Evolutionary conservation across 2,888 invertebrate species (phyloP), one percentile per base, ranked within the genome.

Genomic region (Baronia brevicornis): DNA sequence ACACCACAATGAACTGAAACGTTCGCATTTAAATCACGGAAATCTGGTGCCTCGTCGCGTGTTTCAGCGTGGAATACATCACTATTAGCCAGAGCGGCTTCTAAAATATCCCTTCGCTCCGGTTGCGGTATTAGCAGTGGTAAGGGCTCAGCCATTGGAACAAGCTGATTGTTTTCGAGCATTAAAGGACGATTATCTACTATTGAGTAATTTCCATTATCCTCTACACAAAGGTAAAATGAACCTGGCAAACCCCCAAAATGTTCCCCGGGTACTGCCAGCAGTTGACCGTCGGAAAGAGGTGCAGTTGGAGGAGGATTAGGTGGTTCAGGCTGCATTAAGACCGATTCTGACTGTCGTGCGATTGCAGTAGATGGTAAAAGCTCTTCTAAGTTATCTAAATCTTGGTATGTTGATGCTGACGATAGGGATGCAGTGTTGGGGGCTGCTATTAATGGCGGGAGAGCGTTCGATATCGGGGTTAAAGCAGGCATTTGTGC

Each of bases 201-300:
- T 0, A 91, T 91, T 9, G 89, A 89, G 32, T 90, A 85, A 24
- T 89, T 89, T 22, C 91, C 89, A 33, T 88, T 87, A 44, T 91
- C 90, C 48, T 90, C 90, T n/a, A 91, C 79, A 40, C 93, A 90
- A 15, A 93, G 79, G 60, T 91, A 90, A 58, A 91, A 92, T 1
- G 90, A 89, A 38, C 91, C 91, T 0, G 89, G 87, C 12, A 91
- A 89, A 3, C 92, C 91, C 29, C 91, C 91, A 37, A 89, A 87
- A 46, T 89, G 89, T 48, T 91, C 91, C 9, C 91, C 91, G 10
- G 91, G 91, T 23, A 93, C 84, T 6, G 91, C 91, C 56, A 91
- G 77, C 49, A 91, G 84, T 59, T 90, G 90, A 0, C 89, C 87
- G 54, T 90, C 89, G 1, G 84, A 73, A 15, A 87, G 57, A 25